A percentile compares a stretch with the other conserved stretches of the same genome.
phyloP scores from a whole-genome alignment of 2,113 vertebrate genomes.

The Etheostoma cragini region DNA sequence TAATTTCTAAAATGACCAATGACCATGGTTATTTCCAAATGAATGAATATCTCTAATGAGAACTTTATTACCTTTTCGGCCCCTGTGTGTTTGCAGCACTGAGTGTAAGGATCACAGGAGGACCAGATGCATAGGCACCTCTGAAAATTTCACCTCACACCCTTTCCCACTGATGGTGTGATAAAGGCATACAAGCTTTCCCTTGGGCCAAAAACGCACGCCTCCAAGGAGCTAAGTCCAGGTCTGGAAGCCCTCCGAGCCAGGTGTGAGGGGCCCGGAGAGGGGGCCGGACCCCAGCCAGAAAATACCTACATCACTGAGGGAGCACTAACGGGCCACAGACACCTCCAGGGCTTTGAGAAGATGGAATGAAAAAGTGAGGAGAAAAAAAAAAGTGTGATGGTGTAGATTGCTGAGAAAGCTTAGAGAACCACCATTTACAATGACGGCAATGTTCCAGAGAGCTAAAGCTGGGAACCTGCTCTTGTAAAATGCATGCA shows the following conservation, averaged over 20 bases:
- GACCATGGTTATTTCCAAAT: neutral
- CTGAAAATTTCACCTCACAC: conserved; percentile 69
- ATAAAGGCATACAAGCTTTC: conserved; percentile 72
- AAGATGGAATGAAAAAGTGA: conserved; percentile 37
- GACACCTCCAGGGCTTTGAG: conserved; percentile 66
- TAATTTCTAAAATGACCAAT: conserved; percentile 19
- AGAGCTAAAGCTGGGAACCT: conserved; percentile 49
- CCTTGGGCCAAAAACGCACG: conserved; percentile 47
- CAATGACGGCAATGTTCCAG: conserved; percentile 49
- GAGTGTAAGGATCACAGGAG: conserved; percentile 39
- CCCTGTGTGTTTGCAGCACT: conserved; percentile 39
- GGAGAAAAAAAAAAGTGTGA: conserved; percentile 39
- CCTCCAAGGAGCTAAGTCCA: conserved; percentile 61
- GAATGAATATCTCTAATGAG: conserved; percentile 24
- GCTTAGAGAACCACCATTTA: conserved; percentile 34
- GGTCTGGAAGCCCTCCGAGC: conserved; percentile 65
- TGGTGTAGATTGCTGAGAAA: conserved; percentile 48
- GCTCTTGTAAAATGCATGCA: conserved; percentile 46
- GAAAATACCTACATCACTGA: conserved; percentile 63
- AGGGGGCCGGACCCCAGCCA: conserved; percentile 46
- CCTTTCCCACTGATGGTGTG: conserved; percentile 64
- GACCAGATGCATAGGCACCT: conserved; percentile 62
- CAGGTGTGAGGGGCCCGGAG: conserved; percentile 74
- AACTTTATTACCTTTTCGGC: conserved; percentile 17
- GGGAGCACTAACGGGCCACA: conserved; percentile 73